phyloP scores from a whole-genome alignment of 2,113 vertebrate genomes.

The Crotalus helleri region DNA sequence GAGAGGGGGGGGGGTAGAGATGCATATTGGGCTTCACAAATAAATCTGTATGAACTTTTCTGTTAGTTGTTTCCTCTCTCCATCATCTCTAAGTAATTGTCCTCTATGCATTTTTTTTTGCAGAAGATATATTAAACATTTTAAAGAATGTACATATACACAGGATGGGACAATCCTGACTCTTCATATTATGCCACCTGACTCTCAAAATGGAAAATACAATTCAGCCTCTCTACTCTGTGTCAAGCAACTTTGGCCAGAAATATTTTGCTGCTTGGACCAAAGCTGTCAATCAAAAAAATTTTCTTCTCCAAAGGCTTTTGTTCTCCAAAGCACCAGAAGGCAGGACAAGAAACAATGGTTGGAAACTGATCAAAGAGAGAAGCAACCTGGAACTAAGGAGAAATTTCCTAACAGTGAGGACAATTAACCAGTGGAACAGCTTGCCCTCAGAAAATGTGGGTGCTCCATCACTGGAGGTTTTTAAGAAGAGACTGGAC shows the following conservation, averaged over 20 bases:
- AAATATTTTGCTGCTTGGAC: neutral
- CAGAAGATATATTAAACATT: neutral
- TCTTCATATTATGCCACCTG: neutral
- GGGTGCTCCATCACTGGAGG: too few species aligned
- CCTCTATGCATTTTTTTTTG: neutral
- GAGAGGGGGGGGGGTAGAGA: rapidly evolving
- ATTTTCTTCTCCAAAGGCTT: neutral
- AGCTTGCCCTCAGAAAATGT: too few species aligned
- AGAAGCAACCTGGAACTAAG: too few species aligned
- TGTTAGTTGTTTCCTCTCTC: rapidly evolving
- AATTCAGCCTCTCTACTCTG: neutral
- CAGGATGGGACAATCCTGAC: neutral
- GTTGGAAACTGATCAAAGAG: too few species aligned
- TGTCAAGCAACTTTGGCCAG: neutral
- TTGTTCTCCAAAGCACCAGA: neutral
- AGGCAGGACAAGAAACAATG: too few species aligned
- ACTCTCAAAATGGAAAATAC: neutral
- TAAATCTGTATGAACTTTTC: neutral
- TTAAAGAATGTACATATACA: neutral
- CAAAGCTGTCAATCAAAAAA: neutral
- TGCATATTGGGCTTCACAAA: neutral
- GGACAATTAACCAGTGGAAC: too few species aligned
- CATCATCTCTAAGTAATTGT: rapidly evolving
- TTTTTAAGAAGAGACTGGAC: too few species aligned
- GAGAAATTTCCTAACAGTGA: too few species aligned